phyloP scores from a whole-genome alignment of 2,113 vertebrate species.

The Chunga burmeisteri region DNA sequence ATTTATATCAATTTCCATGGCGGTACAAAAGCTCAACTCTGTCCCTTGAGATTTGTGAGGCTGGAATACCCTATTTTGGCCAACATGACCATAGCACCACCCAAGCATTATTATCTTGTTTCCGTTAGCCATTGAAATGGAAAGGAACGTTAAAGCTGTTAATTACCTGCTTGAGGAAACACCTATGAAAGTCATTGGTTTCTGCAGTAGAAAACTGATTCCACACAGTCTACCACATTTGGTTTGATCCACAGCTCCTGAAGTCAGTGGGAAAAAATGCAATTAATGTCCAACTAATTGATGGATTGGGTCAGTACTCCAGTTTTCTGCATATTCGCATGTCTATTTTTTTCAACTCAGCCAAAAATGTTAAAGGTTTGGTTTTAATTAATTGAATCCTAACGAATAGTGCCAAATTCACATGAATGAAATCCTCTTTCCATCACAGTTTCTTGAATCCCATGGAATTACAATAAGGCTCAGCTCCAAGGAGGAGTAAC shows the following conservation, averaged over 20 bases:
- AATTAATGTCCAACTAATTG: slow-evolving; percentile 48
- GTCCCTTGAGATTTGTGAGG: neutral
- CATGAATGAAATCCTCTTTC: neutral
- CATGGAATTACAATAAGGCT: neutral
- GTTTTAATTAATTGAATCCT: slow-evolving; percentile 2
- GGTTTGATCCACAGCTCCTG: slow-evolving; percentile 13
- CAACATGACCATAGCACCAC: neutral
- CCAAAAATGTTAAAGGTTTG: neutral
- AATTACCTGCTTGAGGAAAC: neutral
- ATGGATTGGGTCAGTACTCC: slow-evolving; percentile 33
- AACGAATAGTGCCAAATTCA: neutral
- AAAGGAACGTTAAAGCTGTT: neutral
- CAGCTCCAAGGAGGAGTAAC: neutral
- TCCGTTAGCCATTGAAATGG: neutral
- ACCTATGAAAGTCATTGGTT: neutral
- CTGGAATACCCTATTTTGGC: neutral
- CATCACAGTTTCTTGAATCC: neutral
- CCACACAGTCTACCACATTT: neutral
- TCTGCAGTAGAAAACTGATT: neutral
- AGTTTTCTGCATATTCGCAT: neutral
- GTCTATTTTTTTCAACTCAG: neutral
- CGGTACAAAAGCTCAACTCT: neutral
- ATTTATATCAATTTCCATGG: neutral
- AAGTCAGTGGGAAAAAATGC: slow-evolving; percentile 57
- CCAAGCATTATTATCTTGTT: neutral